phyloP scores from a whole-genome alignment of 2,888 invertebrate genomes.

The Calephelis perditalis region DNA sequence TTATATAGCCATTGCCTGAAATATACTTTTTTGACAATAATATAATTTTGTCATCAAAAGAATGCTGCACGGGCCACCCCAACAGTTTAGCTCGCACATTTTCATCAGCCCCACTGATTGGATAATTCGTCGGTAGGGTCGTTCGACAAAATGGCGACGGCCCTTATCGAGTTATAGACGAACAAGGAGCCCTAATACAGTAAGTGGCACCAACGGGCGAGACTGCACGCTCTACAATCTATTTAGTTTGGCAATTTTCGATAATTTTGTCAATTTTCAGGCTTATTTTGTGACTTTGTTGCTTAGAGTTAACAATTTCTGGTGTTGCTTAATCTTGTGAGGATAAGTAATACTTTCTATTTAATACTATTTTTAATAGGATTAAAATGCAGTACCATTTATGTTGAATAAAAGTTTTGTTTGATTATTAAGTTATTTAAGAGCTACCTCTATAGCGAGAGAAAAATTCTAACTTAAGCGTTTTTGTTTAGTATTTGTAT shows the following conservation, averaged over 20 bases:
- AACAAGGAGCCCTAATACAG: slow-evolving; percentile 58
- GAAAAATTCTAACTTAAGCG: no score
- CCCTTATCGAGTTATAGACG: slow-evolving; percentile 49
- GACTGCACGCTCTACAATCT: background rate
- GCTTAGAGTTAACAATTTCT: background rate
- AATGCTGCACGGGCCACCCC: background rate
- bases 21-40: slow-evolving; percentile 1
- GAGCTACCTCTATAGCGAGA: no score
- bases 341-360: no score
- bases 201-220: slow-evolving; percentile 39
- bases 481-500: no score
- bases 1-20: slow-evolving; percentile 1
- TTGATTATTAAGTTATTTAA: no score
- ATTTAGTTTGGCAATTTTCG: slow-evolving; percentile 1
- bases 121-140: slow-evolving; percentile 33
- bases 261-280: background rate
- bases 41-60: slow-evolving; percentile 8
- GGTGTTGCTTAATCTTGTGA: no score
- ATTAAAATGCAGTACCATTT: no score
- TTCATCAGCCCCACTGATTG: slow-evolving; percentile 26
- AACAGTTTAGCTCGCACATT: slow-evolving; percentile 6
- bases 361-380: no score
- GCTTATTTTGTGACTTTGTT: background rate
- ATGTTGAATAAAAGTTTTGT: no score
- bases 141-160: slow-evolving; percentile 45